Evolutionary conservation across 2,113 vertebrate genomes (phyloP), one percentile per base, ranked within the genome.

Genomic region (Bungarus multicinctus): DNA sequence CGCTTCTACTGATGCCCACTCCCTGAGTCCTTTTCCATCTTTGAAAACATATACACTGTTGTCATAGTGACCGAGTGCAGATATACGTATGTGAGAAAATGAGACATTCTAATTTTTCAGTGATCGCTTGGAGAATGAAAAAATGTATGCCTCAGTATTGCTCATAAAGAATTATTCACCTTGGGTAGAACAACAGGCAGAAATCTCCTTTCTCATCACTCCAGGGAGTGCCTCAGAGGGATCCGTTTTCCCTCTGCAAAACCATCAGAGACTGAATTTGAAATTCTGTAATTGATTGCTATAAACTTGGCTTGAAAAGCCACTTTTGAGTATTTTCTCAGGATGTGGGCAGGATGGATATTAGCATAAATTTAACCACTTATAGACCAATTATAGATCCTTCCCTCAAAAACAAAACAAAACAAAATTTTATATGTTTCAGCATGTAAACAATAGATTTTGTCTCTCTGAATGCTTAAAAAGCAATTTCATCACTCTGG

Each of bases 31-130:
- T 96, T 97, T 97, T 97, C 97, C 95, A 96, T 96, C 95, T 93
- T 96, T 57, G 93, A 96, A 98, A 98, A 98, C 97, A 98, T 95
- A 98, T 92, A 98, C 97, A 97, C 92, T 23, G 64, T 97, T 96
- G 95, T 96, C 96, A 92, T 2, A 95, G 96, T 85, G 45, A 98
- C 96, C 6, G 92, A 95, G 96, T 96, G 4, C 60, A 97, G 97
- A 97, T 94, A 94, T 94, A 97, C 0, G 88, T 55, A 89, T 91
- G 45, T 8, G 92, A 97, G 92, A 91, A 96, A 96, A 86, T 64
- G 93, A 97, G 95, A 94, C 94, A 95, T 91, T 93, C 95, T 92
- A 95, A 94, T 95, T 96, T 85, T 92, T 95, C 92, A 0, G 50
- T 1, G 92, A 95, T 96, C 60, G 93, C 94, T 95, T 90, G 88